A percentile compares a stretch with the other conserved stretches of the same genome.
These are phyloP conservation scores for Tanytarsus gracilentus DNA, from an alignment of 2,888 invertebrate species.

Conservation along the genomic window DNA sequence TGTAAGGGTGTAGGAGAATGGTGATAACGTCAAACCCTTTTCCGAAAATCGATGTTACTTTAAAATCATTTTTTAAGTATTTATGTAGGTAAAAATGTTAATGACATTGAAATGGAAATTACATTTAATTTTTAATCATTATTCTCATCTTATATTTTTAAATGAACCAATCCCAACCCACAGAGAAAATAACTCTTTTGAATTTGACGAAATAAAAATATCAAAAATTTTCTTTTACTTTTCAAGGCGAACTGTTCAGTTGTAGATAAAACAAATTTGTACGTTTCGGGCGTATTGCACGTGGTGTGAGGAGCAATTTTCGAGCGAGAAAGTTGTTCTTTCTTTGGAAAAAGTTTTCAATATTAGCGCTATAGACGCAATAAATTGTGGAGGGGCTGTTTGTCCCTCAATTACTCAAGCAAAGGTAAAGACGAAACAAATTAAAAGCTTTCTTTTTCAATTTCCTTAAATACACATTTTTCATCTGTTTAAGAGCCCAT, in stretches of 20 bases:
- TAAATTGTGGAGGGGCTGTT: conserved; percentile 45
- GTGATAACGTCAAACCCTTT: too few species aligned
- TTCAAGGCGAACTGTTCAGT: conserved; percentile 12
- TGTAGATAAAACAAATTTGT: background rate
- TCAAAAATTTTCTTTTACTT: background rate
- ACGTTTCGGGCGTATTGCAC: background rate
- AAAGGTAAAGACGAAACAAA: conserved; percentile 33
- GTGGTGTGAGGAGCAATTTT: background rate
- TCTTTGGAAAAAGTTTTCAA: conserved; percentile 35
- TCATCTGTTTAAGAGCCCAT: background rate
- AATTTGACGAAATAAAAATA: too few species aligned
- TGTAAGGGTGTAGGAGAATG: too few species aligned
- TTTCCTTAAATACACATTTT: conserved; percentile 10
- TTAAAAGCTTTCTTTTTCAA: conserved; percentile 5
- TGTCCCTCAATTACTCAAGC: conserved; percentile 45
- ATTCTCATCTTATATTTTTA: too few species aligned
- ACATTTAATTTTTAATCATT: too few species aligned
- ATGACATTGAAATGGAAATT: too few species aligned
- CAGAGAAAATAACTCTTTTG: too few species aligned
- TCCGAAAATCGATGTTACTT: too few species aligned
- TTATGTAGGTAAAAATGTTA: too few species aligned
- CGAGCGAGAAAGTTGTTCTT: background rate
- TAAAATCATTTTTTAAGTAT: too few species aligned
- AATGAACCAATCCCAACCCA: too few species aligned
- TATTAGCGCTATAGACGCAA: conserved; percentile 45